Conservation (phyloP, 2,888 invertebrate genomes). For the Athalia circularis region DNA sequence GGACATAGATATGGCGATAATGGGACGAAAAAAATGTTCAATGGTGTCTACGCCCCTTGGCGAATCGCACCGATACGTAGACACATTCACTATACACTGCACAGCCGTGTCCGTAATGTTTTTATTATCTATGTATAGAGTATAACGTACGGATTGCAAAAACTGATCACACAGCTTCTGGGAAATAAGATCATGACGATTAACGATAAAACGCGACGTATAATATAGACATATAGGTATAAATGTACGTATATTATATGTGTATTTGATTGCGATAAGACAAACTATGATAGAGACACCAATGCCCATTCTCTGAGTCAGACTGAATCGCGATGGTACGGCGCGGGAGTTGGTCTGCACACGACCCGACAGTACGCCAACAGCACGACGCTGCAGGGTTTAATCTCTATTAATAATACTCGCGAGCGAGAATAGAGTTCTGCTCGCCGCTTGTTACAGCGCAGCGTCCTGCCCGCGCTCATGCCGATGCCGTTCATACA, state of each 20-base stretch:
- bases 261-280: constrained; percentile 20
- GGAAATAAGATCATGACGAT: no score
- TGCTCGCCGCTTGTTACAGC: constrained; percentile 38
- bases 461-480: constrained; percentile 36
- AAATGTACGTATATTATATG: background rate
- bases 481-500: constrained; percentile 1
- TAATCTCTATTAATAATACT: constrained; percentile 74
- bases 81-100: no score
- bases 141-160: no score
- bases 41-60: no score
- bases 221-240: no score
- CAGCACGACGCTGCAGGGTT: constrained; percentile 67
- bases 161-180: no score
- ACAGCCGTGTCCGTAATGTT: no score
- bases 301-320: constrained; percentile 61
- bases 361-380: constrained; percentile 67
- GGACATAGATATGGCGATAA: no score
- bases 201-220: no score
- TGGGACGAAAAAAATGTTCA: no score
- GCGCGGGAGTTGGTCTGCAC: constrained; percentile 71
- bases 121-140: no score
- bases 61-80: no score
- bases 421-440: constrained; percentile 64
- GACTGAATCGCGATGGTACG: constrained; percentile 60
- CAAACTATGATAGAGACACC: constrained; percentile 34